These are phyloP conservation scores for Lycodopsis pacificus DNA, from an alignment of 2,797 vertebrate genomes.

Conservation along the genomic window DNA sequence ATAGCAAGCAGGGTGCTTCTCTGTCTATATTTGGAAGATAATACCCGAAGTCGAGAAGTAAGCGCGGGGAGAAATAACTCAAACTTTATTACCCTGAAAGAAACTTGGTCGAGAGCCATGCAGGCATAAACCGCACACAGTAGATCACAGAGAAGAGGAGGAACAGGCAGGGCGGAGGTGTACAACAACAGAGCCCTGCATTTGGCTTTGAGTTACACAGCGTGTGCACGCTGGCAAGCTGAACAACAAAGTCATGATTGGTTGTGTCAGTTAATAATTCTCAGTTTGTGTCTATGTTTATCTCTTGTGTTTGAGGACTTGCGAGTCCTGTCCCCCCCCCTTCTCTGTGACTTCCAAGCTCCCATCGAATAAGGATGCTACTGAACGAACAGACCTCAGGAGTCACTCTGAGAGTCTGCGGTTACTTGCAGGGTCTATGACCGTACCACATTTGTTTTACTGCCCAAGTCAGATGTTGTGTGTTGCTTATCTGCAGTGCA, in stretches of 20 bases:
- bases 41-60: constrained; percentile 38
- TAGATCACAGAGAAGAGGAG: background rate
- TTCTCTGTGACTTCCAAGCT: background rate
- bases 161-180: background rate
- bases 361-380: background rate
- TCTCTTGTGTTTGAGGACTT: constrained; percentile 5
- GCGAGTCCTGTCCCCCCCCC: background rate
- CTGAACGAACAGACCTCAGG: constrained; percentile 15
- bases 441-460: constrained; percentile 5
- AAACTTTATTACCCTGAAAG: constrained; percentile 26
- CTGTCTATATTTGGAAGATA: constrained; percentile 57
- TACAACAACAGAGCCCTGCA: background rate
- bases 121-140: background rate
- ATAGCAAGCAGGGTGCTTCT: constrained; percentile 24
- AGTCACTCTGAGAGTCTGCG: background rate
- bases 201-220: background rate
- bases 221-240: background rate
- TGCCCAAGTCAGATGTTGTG: background rate
- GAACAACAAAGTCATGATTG: background rate
- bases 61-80: constrained; percentile 12
- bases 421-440: background rate
- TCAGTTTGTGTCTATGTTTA: background rate
- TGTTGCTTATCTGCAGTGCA: constrained; percentile 5
- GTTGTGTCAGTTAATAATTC: background rate
- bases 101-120: constrained; percentile 17